phyloP scores from a whole-genome alignment of 2,113 vertebrate species.

The Cisticola juncidis region DNA sequence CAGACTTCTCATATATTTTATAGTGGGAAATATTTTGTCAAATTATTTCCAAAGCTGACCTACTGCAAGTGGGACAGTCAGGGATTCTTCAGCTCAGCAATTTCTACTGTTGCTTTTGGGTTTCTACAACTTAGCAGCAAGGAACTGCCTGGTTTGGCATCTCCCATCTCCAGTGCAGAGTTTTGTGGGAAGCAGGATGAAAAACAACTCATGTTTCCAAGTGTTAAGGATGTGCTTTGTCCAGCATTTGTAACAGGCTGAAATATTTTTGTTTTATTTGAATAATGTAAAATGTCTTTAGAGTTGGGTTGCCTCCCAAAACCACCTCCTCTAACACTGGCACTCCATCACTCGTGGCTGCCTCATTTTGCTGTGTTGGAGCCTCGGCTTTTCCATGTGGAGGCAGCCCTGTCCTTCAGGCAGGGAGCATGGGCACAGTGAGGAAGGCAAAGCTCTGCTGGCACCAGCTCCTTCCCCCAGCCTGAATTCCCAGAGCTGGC shows the following conservation, averaged over 20 bases:
- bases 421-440: fast-evolving
- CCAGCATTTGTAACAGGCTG: not conserved
- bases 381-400: not conserved
- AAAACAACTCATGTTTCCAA: not conserved
- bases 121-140: not conserved
- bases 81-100: not conserved
- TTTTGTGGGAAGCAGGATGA: not conserved
- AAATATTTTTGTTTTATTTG: not conserved
- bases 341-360: fast-evolving
- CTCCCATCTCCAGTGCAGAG: not conserved
- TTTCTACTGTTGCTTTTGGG: not conserved
- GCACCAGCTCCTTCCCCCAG: not conserved
- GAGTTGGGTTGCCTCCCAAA: not conserved
- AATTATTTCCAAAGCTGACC: not conserved
- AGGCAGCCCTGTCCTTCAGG: not conserved
- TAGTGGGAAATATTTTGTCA: not conserved
- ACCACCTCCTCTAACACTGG: not conserved
- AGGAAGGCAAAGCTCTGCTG: fast-evolving
- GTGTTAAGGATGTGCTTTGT: not conserved
- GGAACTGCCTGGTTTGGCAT: not conserved
- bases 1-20: not conserved
- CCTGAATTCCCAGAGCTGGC: not conserved
- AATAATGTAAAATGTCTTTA: not conserved
- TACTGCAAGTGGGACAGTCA: fast-evolving
- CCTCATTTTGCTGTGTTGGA: fast-evolving